phyloP scores from a whole-genome alignment of 2,113 vertebrate genomes.

The Scalopus aquaticus region DNA sequence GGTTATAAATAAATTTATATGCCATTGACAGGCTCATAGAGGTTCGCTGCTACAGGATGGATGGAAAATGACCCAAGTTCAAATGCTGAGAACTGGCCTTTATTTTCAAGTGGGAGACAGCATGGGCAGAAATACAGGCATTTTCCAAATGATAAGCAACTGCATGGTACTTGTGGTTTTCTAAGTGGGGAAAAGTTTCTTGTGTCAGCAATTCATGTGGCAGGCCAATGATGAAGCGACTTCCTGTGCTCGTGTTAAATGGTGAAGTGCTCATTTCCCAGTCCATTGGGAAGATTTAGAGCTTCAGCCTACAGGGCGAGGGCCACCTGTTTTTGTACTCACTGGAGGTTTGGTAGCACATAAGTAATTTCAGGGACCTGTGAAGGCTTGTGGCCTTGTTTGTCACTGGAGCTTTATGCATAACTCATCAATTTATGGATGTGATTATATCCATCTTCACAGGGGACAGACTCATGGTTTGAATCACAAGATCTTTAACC shows the following conservation, averaged over 20 bases:
- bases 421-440: constrained; percentile 51
- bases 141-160: background rate
- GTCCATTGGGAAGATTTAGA: constrained; percentile 63
- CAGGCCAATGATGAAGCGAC: constrained; percentile 55
- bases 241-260: background rate
- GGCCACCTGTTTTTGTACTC: constrained; percentile 3
- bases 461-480: background rate
- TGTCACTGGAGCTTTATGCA: constrained; percentile 45
- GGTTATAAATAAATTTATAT: constrained; percentile 4
- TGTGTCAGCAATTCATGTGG: constrained; percentile 49
- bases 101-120: background rate
- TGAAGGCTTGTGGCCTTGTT: constrained; percentile 55
- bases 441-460: constrained; percentile 2
- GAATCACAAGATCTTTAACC: constrained; percentile 19
- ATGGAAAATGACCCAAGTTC: background rate
- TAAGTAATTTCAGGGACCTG: constrained; percentile 50
- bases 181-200: background rate
- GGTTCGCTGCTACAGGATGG: background rate
- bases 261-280: constrained; percentile 49
- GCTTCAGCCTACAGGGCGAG: background rate
- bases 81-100: background rate
- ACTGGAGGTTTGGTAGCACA: background rate
- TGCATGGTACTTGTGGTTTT: background rate
- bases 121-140: background rate
- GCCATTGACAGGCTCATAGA: background rate